A percentile compares a stretch with the other conserved stretches of the same genome.
Conservation (phyloP, 2,888 invertebrate species). For the Leucophenga montana region DNA sequence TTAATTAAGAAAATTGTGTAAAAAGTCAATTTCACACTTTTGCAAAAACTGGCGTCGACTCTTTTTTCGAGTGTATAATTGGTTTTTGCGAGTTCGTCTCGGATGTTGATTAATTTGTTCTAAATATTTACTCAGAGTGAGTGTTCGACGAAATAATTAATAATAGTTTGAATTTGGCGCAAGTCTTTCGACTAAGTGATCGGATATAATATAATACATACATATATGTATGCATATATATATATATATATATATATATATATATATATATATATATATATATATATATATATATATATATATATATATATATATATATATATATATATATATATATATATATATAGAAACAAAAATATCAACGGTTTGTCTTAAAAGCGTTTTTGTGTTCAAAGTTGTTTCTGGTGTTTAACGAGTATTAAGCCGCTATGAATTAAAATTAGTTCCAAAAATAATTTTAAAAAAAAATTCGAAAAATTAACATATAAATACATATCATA, state of each 20-base stretch:
- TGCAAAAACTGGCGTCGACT: background rate
- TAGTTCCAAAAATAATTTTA: background rate
- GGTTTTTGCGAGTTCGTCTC: too few species aligned
- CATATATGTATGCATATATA: background rate
- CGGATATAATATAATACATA: background rate
- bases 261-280: background rate
- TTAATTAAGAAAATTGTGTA: background rate
- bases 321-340: background rate
- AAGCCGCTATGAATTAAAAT: too few species aligned
- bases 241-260: background rate
- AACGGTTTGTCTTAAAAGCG: too few species aligned
- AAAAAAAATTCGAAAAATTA: background rate
- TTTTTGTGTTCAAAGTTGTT: too few species aligned
- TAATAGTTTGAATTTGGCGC: background rate
- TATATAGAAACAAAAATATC: background rate
- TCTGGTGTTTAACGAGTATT: too few species aligned
- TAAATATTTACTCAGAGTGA: background rate
- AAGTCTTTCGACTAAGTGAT: background rate
- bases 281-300: background rate
- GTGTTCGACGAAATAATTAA: slow-evolving; percentile 4
- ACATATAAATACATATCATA: background rate
- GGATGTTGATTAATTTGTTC: too few species aligned
- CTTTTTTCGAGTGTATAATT: background rate
- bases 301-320: too few species aligned
- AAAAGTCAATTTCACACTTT: background rate